Evolutionary conservation across 2,888 invertebrate genomes (phyloP), one percentile per base, ranked within the genome.

Genomic region (Coleophora deauratella): DNA sequence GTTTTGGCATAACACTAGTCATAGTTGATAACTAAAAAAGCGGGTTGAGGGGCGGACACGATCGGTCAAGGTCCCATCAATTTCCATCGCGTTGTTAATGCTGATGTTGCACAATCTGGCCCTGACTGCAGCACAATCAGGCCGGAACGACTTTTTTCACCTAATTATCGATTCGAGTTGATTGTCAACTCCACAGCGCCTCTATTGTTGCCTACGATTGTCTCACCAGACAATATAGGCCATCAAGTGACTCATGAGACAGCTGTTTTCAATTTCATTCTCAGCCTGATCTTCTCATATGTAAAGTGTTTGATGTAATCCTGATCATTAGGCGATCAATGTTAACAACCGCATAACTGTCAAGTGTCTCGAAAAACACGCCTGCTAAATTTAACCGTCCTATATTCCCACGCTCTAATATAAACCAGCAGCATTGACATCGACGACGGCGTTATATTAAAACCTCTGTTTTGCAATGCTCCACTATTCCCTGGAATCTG

Each of bases 121-220:
- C 84, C 81, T 82, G 82, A 74, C 74, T 70, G 54, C 62, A 47
- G 50, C 57, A 63, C 67, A 82, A 84, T 80, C 84, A 84, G 84
- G 74, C 68, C 77, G 84, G 81, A 84, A 85, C 84, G 77, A 55
- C 62, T 69, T 76, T 76, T 78, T 78, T 72, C 65, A 65, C 66
- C 67, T 62, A 63, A 72, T 72, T 73, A 73, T 75, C 59, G 62
- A 70, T 70, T 62, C 62, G 63, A 66, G 61, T 63, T 66, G 62
- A 47, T 43, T 40, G 42, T 41, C 39, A 45, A 37, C 39, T 44
- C 27, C 58, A 49, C 47, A 50, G 48, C 49, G 57, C 40, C n/a
- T n/a, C 47, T 45, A 53, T 43, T 45, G 42, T 45, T 27, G 38
- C 21, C 9, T 32, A 38, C 35, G 32, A 46, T 42, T 45, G 42